These are phyloP conservation scores for Tachuris rubrigastra DNA, from an alignment of 2,113 vertebrate species.

Conservation along the genomic window DNA sequence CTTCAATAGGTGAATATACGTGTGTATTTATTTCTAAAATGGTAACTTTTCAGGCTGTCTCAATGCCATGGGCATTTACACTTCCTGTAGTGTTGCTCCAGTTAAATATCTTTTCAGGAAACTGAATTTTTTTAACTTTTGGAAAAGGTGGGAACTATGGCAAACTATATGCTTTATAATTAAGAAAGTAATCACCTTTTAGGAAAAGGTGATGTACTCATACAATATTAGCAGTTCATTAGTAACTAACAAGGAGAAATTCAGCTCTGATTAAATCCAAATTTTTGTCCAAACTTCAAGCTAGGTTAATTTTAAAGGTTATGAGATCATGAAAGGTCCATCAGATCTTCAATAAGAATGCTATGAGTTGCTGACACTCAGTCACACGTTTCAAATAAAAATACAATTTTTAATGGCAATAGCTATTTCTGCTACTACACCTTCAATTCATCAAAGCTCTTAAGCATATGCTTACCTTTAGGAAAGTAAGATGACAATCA, in stretches of 20 bases:
- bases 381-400: background rate
- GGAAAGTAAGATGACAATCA: background rate
- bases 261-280: background rate
- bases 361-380: background rate
- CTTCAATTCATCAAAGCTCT: background rate
- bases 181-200: background rate
- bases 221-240: background rate
- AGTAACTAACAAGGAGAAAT: background rate
- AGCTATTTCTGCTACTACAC: background rate
- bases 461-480: background rate
- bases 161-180: background rate
- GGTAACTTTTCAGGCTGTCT: background rate
- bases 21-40: background rate
- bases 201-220: background rate
- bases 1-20: background rate
- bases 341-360: background rate
- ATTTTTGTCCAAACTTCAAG: background rate
- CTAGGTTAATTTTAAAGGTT: background rate
- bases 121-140: background rate
- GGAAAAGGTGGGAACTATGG: background rate
- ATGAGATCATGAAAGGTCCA: background rate
- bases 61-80: fast-evolving
- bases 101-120: background rate
- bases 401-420: background rate
- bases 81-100: background rate